Evolutionary conservation across 2,888 invertebrate genomes (phyloP), one percentile per base, ranked within the genome.

Genomic region (Drosophila lacicola): DNA sequence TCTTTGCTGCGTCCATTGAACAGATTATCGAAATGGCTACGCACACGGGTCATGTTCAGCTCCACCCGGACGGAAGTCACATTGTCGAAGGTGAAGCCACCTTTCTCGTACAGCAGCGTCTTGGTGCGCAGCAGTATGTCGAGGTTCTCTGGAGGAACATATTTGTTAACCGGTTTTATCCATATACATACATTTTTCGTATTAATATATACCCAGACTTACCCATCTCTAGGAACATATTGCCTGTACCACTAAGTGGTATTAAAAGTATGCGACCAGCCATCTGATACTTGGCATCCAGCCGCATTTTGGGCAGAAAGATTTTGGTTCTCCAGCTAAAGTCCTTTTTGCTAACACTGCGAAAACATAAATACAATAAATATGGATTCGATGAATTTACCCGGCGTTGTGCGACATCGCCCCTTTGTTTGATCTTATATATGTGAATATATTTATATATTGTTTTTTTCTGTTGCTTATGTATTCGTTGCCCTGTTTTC

Each of bases 161-260:
- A 19, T 10, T 29, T 21, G 36, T 13, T 36, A 1, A 11, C 2
- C 36, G 1, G 1, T 4, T 13, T 3, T 4, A 36, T 13, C 4
- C 11, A 36, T 2, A 36, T 13, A 13, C 36, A 36, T 13, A 13
- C 36, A 36, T 13, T 21, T 3, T n/a, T 36, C 2, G 5, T n/a
- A 11, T 5, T 9, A 5, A 0, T 36, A 4, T 3, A 21, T 4
- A 14, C 1, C 6, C 8, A 19, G 2, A 61, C 71, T 62, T 92
- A 95, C 95, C 94, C 70, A 95, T 95, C 90, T 95, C 95, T 90
- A 95, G 95, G 94, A 95, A 95, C 87, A 95, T 95, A 39, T 92
- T 91, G 5, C 96, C 95, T 49, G 94, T 92, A 29, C 95, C 95
- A 54, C 94, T 94, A 56, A 96, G 91, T 2, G 95, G 95, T 79